These are phyloP conservation scores for Mystacornis crossleyi DNA, from an alignment of 2,113 vertebrate genomes.

Conservation along the genomic window DNA sequence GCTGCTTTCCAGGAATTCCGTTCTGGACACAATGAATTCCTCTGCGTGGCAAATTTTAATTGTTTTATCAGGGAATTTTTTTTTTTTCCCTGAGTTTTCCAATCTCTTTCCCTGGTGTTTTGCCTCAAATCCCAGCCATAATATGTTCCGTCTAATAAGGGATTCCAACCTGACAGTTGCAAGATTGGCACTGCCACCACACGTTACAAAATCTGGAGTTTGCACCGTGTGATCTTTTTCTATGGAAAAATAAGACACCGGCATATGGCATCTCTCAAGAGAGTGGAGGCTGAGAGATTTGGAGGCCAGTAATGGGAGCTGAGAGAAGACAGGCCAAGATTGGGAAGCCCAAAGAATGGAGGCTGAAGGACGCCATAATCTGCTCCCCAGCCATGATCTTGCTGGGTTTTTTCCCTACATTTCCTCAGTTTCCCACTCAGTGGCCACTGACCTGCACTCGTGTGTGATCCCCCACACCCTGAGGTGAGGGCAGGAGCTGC, in stretches of 20 bases:
- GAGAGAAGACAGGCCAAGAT: not conserved
- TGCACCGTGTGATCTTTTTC: not conserved
- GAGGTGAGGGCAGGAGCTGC: not conserved
- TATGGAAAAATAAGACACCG: not conserved
- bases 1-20: conserved; percentile 36
- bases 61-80: conserved; percentile 19
- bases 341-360: not conserved
- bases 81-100: not conserved
- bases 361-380: not conserved
- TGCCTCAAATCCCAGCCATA: conserved; percentile 20
- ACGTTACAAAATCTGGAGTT: not conserved
- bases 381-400: not conserved
- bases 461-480: not conserved
- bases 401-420: not conserved
- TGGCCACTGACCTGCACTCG: rapidly evolving
- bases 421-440: not conserved
- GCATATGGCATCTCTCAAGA: not conserved
- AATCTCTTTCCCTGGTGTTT: conserved; percentile 5
- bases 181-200: not conserved
- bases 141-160: not conserved
- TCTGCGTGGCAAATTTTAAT: conserved; percentile 1
- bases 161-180: not conserved
- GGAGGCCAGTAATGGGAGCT: not conserved
- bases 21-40: not conserved
- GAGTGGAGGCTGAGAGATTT: not conserved